Evolutionary conservation across 2,113 vertebrate species (phyloP), one percentile per base, ranked within the genome.

Genomic region (Leiothrix lutea): DNA sequence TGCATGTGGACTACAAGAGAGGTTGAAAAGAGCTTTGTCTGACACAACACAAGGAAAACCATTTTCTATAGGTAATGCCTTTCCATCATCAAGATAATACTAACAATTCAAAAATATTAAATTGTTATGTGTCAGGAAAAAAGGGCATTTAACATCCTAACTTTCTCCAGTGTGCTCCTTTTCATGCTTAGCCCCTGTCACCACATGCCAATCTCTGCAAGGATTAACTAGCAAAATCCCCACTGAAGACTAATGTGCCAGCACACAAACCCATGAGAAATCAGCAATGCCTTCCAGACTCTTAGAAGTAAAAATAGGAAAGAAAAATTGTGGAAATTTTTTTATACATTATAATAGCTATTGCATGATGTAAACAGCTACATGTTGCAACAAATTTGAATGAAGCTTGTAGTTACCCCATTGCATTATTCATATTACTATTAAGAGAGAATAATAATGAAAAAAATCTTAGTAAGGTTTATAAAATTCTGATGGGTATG

Each of bases 251-350:
- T 29, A 15, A 29, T 18, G 26, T 56, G 48, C 29, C 50, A 61
- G 44, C 53, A 24, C 31, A 77, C 40, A 61, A 38, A 73, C 23
- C 38, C 12, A 11, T 16, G 17, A 80, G 53, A 80, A 90, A 31
- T 25, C 0, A 0, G 22, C 58, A 80, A 62, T 0, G 2, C 23
- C 25, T 83, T 53, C 44, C 64, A 81, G 24, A 22, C 19, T 62
- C 35, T n/a, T 33, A 36, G 58, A 81, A 83, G 78, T 53, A 35
- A 50, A 84, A 72, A 36, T 4, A 58, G 17, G 54, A 74, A 71
- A 57, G 31, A 75, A 88, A 82, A 79, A 15, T 8, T 13, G 18
- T 26, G 29, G 29, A 62, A 57, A 23, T 42, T 86, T 74, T 82
- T 7, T 71, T 88, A 9, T 12, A 38, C 4, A 2, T 82, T 86